Conservation (phyloP, 2,888 invertebrate genomes). For the Chelonus formosanus region DNA sequence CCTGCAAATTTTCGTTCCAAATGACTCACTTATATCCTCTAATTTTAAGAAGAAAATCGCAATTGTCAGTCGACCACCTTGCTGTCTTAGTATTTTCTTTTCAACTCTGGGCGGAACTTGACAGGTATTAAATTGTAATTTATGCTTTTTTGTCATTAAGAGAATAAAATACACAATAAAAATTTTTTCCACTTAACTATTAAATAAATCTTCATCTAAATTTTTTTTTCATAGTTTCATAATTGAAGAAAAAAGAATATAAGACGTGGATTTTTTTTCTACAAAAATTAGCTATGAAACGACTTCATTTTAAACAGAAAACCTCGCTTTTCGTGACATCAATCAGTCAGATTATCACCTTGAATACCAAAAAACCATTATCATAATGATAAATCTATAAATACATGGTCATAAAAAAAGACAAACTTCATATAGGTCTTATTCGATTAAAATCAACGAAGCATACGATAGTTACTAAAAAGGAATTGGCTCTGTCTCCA, state of each 20-base stretch:
- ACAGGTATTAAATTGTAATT: not conserved
- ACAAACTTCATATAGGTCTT: not conserved
- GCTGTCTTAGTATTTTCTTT: not conserved
- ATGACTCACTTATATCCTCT: not conserved
- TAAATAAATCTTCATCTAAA: not conserved
- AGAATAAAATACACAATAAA: not conserved
- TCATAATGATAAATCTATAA: conserved; percentile 16
- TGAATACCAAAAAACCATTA: conserved; percentile 19
- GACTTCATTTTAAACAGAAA: conserved; percentile 23
- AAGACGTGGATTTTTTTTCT: not conserved
- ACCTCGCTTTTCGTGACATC: conserved; percentile 19
- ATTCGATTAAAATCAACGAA: conserved; percentile 5
- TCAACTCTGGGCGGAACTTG: not conserved
- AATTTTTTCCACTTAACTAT: not conserved
- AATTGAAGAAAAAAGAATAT: not conserved
- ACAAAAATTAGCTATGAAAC: not conserved
- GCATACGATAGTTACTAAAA: conserved; percentile 2
- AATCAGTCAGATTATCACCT: conserved; percentile 19
- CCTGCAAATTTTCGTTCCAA: not conserved
- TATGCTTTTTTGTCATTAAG: not conserved
- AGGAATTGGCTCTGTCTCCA: conserved; percentile 5
- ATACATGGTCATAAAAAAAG: conserved; percentile 8
- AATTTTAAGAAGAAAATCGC: not conserved
- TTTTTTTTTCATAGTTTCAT: not conserved
- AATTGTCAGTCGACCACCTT: conserved; percentile 5